A percentile compares a stretch with the other conserved stretches of the same genome.
Evolutionary conservation across 1,140 invertebrate genomes (phyloP).

Genomic region (Branchinecta lynchi): DNA sequence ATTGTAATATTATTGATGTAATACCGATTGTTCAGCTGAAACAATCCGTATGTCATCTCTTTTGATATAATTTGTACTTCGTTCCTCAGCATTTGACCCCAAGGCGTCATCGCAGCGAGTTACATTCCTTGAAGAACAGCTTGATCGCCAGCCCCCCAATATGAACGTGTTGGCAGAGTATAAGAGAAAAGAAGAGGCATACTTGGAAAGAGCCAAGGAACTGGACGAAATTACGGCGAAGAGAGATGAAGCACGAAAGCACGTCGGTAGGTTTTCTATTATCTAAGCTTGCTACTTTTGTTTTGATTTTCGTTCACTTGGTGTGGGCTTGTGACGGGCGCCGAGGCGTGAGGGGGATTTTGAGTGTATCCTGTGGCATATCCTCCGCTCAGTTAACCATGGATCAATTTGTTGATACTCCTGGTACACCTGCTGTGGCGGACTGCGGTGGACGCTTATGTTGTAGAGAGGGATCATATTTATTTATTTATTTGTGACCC

Average conservation of each 20-base stretch:
- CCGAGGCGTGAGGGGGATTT: no score
- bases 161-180: conserved; percentile 56
- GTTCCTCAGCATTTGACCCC: not conserved
- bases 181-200: conserved; percentile 50
- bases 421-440: no score
- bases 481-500: no score
- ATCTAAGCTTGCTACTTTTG: not conserved
- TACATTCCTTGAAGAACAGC: conserved; percentile 44
- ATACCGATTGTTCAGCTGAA: no score
- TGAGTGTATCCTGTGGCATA: no score
- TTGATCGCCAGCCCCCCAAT: conserved; percentile 55
- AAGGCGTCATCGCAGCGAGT: conserved; percentile 33
- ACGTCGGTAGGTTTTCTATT: conserved; percentile 20
- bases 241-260: conserved; percentile 55
- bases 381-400: no score
- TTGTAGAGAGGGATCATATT: no score
- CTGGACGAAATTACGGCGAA: conserved; percentile 61
- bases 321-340: no score
- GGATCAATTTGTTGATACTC: no score
- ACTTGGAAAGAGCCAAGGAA: conserved; percentile 55
- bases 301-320: not conserved
- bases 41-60: no score
- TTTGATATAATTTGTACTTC: not conserved
- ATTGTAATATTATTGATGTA: no score
- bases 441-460: no score